Evolutionary conservation across 1,140 invertebrate species (phyloP), one percentile per base, ranked within the genome.

Genomic region (Papilio polyxenes): DNA sequence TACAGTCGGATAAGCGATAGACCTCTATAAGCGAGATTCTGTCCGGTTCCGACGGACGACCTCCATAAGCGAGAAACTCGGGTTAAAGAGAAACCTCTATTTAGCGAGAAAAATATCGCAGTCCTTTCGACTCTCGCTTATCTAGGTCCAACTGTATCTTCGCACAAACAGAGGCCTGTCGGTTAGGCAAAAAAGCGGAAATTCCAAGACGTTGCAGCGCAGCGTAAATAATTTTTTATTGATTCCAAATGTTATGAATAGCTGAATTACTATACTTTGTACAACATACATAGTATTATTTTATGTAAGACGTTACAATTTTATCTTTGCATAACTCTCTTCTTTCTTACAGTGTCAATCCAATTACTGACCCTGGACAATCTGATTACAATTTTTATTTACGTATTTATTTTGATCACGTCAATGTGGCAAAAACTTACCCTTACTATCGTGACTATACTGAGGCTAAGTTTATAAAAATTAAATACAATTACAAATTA

Each of bases 331-430:
- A 72, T 72, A 72, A 37, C 65, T 37, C 23, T 72, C 11, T 72
- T 72, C 65, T 72, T 37, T 72, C 65, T 72, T 72, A 72, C 65
- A 37, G 65, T 72, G 65, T 72, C 23, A 72, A 72, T 72, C 65
- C 65, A 72, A 72, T 72, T 72, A 72, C 65, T 40, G 13, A 31
- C 23, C 4, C 31, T 7, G 7, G 11, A 15, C 23, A 72, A 72
- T 72, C 65, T 37, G 65, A 65, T 37, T 72, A 62, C n/a, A 9
- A 56, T 6, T 17, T 23, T 62, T 62, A 72, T 72, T 72, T 72
- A 37, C 13, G 65, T 69, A 69, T n/a, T 31, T 37, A 37, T 72
- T 72, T 72, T 72, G 23, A 13, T 72, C 31, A 15, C 65, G 31
- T 40, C 65, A 72, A 5, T 72, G 5, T 37, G 37, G 31, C 4